Conservation (phyloP, 2,888 invertebrate species). For the Linnaemya vulpina region DNA sequence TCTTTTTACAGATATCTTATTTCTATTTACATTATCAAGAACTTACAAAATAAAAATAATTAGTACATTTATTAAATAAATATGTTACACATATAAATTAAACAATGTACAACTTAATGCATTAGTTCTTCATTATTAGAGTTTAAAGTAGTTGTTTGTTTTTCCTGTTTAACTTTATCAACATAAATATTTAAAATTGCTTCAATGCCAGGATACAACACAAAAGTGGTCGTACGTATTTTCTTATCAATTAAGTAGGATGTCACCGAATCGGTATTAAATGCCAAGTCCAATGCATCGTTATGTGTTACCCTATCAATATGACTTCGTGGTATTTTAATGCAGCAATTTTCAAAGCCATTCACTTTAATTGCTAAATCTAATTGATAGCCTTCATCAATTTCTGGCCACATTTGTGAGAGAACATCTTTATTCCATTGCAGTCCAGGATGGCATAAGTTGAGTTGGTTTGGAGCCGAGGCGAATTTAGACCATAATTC, state of each 20-base stretch:
- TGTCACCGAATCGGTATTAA: constrained; percentile 82
- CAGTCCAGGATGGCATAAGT: constrained; percentile 83
- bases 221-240: constrained; percentile 80
- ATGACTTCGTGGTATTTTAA: constrained; percentile 84
- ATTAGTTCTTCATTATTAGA: constrained; percentile 68
- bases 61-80: constrained; percentile 21
- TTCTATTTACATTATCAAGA: not conserved
- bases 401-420: constrained; percentile 90
- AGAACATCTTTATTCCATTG: constrained; percentile 88
- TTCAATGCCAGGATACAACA: constrained; percentile 82
- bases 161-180: constrained; percentile 77
- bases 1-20: not conserved
- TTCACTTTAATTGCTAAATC: constrained; percentile 87
- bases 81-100: constrained; percentile 25
- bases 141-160: constrained; percentile 56
- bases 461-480: constrained; percentile 86
- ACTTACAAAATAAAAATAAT: constrained; percentile 37
- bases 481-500: constrained; percentile 94
- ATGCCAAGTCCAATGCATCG: constrained; percentile 84
- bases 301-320: constrained; percentile 84
- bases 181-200: constrained; percentile 81
- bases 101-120: constrained; percentile 47
- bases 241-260: constrained; percentile 81
- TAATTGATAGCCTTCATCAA: constrained; percentile 88
- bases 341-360: constrained; percentile 83